Evolutionary conservation across 2,888 invertebrate genomes (phyloP).

Genomic region (Muscina levida): DNA sequence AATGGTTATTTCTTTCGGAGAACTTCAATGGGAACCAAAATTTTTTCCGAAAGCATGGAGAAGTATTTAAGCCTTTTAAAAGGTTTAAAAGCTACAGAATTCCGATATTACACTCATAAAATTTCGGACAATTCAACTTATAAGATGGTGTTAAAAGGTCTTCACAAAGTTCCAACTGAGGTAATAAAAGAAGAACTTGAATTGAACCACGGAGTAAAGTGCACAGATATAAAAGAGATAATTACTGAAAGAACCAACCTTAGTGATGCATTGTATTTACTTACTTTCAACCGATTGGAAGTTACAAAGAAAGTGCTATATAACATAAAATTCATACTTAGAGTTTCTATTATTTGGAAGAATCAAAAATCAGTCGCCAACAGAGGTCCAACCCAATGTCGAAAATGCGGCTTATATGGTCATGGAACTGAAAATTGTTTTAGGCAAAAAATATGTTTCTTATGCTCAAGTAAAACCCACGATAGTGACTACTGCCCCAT

Average conservation of each 20-base stretch:
- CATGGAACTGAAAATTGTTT: constrained; percentile 3
- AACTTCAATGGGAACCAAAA: constrained; percentile 29
- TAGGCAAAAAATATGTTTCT: no score
- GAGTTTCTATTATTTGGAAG: constrained; percentile 3
- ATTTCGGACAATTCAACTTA: not conserved
- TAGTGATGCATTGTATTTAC: constrained; percentile 10
- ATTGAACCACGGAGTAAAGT: constrained; percentile 10
- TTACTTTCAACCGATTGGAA: constrained; percentile 5
- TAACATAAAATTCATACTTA: not conserved
- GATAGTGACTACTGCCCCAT: not conserved
- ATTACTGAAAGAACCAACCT: not conserved
- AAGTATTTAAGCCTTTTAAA: constrained; percentile 28
- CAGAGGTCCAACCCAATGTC: not conserved
- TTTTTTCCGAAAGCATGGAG: constrained; percentile 12
- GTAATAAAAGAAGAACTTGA: not conserved
- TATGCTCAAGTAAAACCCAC: not conserved
- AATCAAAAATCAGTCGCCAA: not conserved
- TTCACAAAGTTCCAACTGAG: constrained; percentile 1
- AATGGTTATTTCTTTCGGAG: constrained; percentile 2
- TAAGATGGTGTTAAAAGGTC: constrained; percentile 23
- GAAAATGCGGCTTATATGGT: not conserved
- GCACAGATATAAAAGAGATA: not conserved
- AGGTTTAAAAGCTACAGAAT: constrained; percentile 4
- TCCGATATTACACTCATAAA: constrained; percentile 7
- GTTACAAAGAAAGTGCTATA: constrained; percentile 14